Percentiles rank a stretch among this genome's conserved stretches.
phyloP scores from a whole-genome alignment of 2,113 vertebrate species.

The Hystrix brachyura region DNA sequence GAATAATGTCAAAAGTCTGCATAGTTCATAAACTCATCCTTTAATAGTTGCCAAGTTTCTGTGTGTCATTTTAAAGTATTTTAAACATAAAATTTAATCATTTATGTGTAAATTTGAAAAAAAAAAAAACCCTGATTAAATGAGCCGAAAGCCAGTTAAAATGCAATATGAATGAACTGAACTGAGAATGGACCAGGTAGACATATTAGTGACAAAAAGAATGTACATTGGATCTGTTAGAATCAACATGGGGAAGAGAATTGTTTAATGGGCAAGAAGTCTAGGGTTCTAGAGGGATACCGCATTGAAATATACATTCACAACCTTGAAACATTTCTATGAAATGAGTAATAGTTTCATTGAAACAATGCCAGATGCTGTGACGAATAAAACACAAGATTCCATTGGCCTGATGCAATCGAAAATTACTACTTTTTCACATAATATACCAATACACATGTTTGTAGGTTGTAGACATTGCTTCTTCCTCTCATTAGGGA shows the following conservation, averaged over 20 bases:
- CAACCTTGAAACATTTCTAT: not conserved
- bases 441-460: not conserved
- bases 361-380: not conserved
- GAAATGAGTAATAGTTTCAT: not conserved
- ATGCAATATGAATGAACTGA: not conserved
- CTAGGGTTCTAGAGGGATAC: not conserved
- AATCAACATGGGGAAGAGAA: not conserved
- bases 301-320: not conserved
- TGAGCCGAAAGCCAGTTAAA: not conserved
- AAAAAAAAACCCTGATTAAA: not conserved
- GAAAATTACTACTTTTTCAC: not conserved
- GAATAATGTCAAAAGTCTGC: not conserved
- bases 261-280: not conserved
- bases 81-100: not conserved
- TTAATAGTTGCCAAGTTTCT: not conserved
- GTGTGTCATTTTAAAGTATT: not conserved
- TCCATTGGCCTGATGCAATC: not conserved
- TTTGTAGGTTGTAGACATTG: not conserved
- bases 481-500: not conserved
- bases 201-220: not conserved
- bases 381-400: not conserved
- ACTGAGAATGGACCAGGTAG: not conserved
- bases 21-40: not conserved
- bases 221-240: not conserved
- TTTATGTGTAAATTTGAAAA: not conserved